Evolutionary conservation across 1,140 invertebrate species (phyloP), one percentile per base, ranked within the genome.

Genomic region (Drosophila seguyi): DNA sequence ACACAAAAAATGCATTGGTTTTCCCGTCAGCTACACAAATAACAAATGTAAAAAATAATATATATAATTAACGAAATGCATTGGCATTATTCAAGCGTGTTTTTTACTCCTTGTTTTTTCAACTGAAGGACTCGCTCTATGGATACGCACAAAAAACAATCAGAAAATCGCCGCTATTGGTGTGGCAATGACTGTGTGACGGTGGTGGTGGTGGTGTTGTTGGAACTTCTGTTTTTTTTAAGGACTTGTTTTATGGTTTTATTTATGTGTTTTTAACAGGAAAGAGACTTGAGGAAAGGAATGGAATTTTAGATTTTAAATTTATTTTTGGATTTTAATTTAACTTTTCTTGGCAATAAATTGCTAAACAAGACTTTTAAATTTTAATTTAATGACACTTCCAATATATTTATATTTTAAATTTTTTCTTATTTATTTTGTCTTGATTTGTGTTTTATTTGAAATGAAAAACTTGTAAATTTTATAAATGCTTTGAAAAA

Each of bases 151-250:
- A 72, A 44, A 41, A 72, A 58, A 48, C 65, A 68, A 50, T 65
- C 29, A 29, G 39, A 22, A 66, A 34, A 66, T n/a, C 44, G 42
- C 39, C 34, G 66, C 52, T 76, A 56, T 52, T 73, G 57, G 45
- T 67, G 76, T 81, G 81, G 76, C 78, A 60, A 65, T 67, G 81
- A 68, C 65, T 68, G 66, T 83, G 22, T 47, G 56, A 45, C 34
- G 71, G 39, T 77, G 71, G 61, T 77, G 71, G 61, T 72, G 73
- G 41, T 76, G 77, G 4, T 68, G 61, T 20, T 16, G n/a, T 31
- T 34, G 42, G 7, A 22, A 18, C 8, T 55, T 13, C 4, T 39
- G 22, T 6, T 22, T 31, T 56, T 56, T 22, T 41, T 0, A 44
- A 7, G 3, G 25, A 29, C 16, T 31, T n/a, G 22, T 13, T 39